Percentiles rank a stretch among this genome's conserved stretches.
phyloP scores from a whole-genome alignment of 2,888 invertebrate species.

The Lottia scabra region DNA sequence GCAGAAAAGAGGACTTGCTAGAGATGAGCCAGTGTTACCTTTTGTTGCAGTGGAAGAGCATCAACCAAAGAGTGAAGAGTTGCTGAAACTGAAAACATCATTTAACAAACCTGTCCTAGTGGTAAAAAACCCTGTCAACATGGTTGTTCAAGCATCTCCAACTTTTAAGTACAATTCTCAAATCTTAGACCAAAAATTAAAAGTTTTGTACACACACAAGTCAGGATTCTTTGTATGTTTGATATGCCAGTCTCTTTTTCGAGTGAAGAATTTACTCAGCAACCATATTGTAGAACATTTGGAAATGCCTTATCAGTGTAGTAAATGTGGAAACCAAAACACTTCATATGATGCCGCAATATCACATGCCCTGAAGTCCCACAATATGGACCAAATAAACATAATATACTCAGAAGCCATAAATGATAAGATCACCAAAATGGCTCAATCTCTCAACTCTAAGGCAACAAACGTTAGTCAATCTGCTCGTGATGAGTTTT shows the following conservation, averaged over 20 bases:
- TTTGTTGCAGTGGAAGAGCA: neutral
- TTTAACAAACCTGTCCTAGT: neutral
- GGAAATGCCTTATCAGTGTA: neutral
- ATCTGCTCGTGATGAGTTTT: neutral
- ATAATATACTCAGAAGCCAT: neutral
- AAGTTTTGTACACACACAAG: slow-evolving; percentile 4
- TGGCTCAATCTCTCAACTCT: neutral
- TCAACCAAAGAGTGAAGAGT: neutral
- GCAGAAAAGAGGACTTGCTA: neutral
- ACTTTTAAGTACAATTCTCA: neutral
- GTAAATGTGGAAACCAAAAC: neutral
- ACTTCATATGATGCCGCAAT: neutral
- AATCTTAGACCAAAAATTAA: slow-evolving; percentile 9
- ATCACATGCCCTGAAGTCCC: neutral
- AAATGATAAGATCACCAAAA: neutral
- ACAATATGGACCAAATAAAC: neutral
- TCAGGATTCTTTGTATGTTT: slow-evolving; percentile 6
- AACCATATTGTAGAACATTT: slow-evolving; percentile 15
- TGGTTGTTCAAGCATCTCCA: neutral
- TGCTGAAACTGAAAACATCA: no score
- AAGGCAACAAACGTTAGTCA: neutral
- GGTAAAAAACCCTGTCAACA: neutral
- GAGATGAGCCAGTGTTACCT: neutral
- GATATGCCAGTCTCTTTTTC: neutral
- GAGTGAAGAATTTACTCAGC: slow-evolving; percentile 8